phyloP scores from a whole-genome alignment of 2,113 vertebrate genomes.

The Tetrax tetrax region DNA sequence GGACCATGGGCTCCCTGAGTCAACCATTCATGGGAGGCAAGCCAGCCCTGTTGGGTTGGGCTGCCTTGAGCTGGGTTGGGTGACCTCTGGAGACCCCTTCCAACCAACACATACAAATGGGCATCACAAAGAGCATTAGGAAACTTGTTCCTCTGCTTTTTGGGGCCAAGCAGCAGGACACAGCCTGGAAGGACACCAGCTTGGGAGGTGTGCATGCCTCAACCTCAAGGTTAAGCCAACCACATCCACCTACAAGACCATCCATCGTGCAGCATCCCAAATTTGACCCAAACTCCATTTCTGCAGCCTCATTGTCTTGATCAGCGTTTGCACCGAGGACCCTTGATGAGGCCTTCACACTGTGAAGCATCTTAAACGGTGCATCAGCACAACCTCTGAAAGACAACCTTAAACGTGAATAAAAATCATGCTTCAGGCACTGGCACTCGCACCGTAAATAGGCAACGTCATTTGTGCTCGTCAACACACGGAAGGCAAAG shows the following conservation, averaged over 20 bases:
- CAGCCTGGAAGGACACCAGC: not conserved
- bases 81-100: not conserved
- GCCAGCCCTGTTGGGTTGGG: not conserved
- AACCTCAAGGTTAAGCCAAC: not conserved
- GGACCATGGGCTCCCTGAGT: not conserved
- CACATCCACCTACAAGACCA: not conserved
- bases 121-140: not conserved
- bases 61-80: not conserved
- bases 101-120: not conserved
- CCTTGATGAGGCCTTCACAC: accelerated
- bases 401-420: not conserved
- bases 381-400: not conserved
- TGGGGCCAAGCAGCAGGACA: not conserved
- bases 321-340: accelerated
- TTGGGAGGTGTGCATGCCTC: not conserved
- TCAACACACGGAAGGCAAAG: not conserved
- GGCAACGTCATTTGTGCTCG: not conserved
- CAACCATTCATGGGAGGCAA: not conserved
- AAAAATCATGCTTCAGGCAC: not conserved
- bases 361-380: not conserved
- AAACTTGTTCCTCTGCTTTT: not conserved
- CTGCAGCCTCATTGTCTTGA: not conserved
- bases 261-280: accelerated
- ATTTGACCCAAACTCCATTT: not conserved
- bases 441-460: accelerated